These are phyloP conservation scores for Chaetops frenatus DNA, from an alignment of 2,113 vertebrate species.

Conservation along the genomic window DNA sequence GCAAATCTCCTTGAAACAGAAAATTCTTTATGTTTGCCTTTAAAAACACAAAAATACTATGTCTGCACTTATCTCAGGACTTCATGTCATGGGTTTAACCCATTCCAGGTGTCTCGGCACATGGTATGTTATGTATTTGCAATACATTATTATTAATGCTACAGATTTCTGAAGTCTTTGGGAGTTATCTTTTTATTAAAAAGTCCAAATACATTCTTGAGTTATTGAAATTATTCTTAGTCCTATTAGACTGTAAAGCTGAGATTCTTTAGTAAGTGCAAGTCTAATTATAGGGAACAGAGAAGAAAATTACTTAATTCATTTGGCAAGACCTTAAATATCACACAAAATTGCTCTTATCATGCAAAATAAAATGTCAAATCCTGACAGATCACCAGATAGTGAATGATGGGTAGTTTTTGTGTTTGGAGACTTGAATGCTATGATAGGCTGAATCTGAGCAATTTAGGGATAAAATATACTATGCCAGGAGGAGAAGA, in stretches of 20 bases:
- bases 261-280: background rate
- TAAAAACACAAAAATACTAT: fast-evolving
- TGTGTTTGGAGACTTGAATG: background rate
- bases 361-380: background rate
- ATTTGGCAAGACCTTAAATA: background rate
- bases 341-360: background rate
- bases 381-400: background rate
- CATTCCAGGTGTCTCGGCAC: background rate
- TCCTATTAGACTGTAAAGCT: background rate
- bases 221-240: background rate
- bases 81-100: background rate
- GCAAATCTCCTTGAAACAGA: background rate
- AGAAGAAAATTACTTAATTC: background rate
- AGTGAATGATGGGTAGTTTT: background rate
- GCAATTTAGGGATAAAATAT: background rate
- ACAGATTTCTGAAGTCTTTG: background rate
- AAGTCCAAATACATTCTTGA: background rate
- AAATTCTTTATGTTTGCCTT: background rate
- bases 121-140: background rate
- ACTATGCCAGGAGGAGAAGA: background rate
- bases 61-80: fast-evolving
- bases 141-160: background rate
- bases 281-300: background rate
- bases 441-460: background rate
- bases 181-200: background rate